phyloP scores from a whole-genome alignment of 2,888 invertebrate species.

The Drosophila mimetica region DNA sequence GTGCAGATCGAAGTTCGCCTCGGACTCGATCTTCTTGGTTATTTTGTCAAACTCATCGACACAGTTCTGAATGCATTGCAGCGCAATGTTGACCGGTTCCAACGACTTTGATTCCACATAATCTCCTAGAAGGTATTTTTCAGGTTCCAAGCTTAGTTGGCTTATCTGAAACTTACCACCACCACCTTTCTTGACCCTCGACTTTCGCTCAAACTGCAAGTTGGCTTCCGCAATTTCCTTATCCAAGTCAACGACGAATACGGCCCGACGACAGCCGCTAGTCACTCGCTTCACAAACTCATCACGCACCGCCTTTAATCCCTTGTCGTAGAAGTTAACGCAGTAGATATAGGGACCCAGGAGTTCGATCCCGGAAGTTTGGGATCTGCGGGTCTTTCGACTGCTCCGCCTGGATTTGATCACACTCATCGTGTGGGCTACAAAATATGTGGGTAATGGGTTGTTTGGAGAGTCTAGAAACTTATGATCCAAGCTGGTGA shows the following conservation, averaged over 20 bases:
- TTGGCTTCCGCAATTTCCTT: conserved; percentile 41
- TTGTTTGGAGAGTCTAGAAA: conserved; percentile 11
- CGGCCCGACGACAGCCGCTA: conserved; percentile 59
- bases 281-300: conserved; percentile 66
- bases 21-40: conserved; percentile 43
- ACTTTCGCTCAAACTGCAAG: conserved; percentile 16
- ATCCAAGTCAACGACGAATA: conserved; percentile 74
- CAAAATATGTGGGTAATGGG: conserved; percentile 10
- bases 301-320: conserved; percentile 64
- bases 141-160: neutral
- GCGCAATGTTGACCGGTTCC: conserved; percentile 37
- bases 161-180: conserved; percentile 20
- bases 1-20: conserved; percentile 53
- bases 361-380: neutral
- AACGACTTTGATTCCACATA: conserved; percentile 8
- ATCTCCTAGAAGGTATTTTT: neutral
- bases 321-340: conserved; percentile 69
- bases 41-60: conserved; percentile 44
- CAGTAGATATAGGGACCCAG: conserved; percentile 64
- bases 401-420: conserved; percentile 16
- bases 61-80: conserved; percentile 42
- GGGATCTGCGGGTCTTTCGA: conserved; percentile 1
- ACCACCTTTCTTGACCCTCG: conserved; percentile 30
- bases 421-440: conserved; percentile 44
- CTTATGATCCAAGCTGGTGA: conserved; percentile 14